These are phyloP conservation scores for Latrodectus hesperus DNA, from an alignment of 2,888 invertebrate genomes.

Conservation along the genomic window DNA sequence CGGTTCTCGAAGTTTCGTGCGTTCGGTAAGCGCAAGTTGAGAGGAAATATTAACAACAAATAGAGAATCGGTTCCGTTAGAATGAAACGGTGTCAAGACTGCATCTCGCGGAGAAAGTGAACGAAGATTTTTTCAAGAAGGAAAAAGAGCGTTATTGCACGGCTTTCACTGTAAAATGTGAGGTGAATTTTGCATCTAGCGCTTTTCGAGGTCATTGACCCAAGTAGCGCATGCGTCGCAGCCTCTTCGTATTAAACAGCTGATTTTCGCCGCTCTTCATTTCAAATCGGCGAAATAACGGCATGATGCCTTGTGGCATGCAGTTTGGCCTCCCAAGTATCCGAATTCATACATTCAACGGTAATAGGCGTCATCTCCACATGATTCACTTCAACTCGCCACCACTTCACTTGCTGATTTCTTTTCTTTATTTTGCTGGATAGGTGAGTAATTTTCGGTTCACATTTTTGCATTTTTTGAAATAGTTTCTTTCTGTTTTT, in stretches of 20 bases:
- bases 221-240: slow-evolving; percentile 51
- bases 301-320: slow-evolving; percentile 31
- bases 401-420: slow-evolving; percentile 11
- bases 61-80: slow-evolving; percentile 5
- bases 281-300: slow-evolving; percentile 58
- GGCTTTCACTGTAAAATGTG: slow-evolving; percentile 39
- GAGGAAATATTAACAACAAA: background rate
- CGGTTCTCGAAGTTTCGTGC: slow-evolving; percentile 16
- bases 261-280: slow-evolving; percentile 59
- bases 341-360: slow-evolving; percentile 10
- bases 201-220: slow-evolving; percentile 65
- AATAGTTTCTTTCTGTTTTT: too few species aligned
- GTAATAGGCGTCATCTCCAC: slow-evolving; percentile 17
- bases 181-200: slow-evolving; percentile 20
- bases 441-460: slow-evolving; percentile 22
- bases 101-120: slow-evolving; percentile 21
- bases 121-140: slow-evolving; percentile 26
- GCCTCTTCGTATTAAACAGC: slow-evolving; percentile 50
- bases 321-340: slow-evolving; percentile 9
- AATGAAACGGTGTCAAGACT: slow-evolving; percentile 33
- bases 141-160: slow-evolving; percentile 11
- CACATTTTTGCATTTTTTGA: too few species aligned
- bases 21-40: slow-evolving; percentile 12
- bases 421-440: slow-evolving; percentile 1
- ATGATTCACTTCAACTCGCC: slow-evolving; percentile 10